phyloP scores from a whole-genome alignment of 2,888 invertebrate species.

The Callyntrura guangdongensis region DNA sequence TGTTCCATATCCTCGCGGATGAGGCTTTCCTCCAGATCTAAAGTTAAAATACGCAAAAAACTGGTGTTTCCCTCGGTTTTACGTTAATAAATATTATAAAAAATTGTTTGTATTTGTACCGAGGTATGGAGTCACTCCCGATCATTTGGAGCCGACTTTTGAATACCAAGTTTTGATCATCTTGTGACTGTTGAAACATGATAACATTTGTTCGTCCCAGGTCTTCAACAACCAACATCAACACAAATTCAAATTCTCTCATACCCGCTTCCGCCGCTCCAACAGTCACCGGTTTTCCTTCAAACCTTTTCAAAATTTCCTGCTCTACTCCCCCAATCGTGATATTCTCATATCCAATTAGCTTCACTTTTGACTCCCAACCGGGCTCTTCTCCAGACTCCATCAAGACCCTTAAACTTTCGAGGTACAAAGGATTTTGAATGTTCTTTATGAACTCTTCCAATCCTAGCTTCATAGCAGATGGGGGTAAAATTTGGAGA shows the following conservation, averaged over 20 bases:
- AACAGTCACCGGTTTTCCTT: constrained; percentile 76
- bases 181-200: constrained; percentile 80
- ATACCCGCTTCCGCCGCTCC: constrained; percentile 66
- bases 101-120: constrained; percentile 51
- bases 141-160: constrained; percentile 81
- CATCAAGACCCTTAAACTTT: constrained; percentile 72
- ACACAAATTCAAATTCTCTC: constrained; percentile 80
- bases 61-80: no score
- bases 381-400: constrained; percentile 82
- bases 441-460: constrained; percentile 80
- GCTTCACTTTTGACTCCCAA: constrained; percentile 83
- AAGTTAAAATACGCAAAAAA: no score
- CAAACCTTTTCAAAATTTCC: constrained; percentile 71
- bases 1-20: constrained; percentile 82
- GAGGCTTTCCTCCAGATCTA: constrained; percentile 81
- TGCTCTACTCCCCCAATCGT: constrained; percentile 80
- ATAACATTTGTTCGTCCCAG: constrained; percentile 82
- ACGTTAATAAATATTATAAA: constrained; percentile 9
- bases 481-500: constrained; percentile 82
- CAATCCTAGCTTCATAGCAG: constrained; percentile 81
- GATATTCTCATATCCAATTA: constrained; percentile 83
- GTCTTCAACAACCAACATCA: constrained; percentile 77
- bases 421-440: constrained; percentile 72
- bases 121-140: constrained; percentile 83
- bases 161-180: constrained; percentile 80